A percentile compares a stretch with the other conserved stretches of the same genome.
Conservation (phyloP, 2,113 vertebrate species). For the Ginglymostoma cirratum region DNA sequence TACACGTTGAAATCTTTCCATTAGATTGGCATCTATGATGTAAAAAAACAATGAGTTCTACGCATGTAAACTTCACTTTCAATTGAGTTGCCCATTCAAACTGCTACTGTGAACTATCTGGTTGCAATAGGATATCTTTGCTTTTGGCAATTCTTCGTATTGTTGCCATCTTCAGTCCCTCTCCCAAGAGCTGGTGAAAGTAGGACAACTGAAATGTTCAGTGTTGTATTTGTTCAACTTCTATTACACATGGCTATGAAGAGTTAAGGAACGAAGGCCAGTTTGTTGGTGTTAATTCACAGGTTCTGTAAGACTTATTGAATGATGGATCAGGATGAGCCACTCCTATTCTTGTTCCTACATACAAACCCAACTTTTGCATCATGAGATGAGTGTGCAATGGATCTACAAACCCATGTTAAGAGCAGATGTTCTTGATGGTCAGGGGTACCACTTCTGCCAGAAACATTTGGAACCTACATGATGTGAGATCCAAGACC, state of each 20-base stretch:
- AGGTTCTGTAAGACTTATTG: neutral
- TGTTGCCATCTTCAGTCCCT: neutral
- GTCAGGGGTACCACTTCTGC: neutral
- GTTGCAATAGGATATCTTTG: neutral
- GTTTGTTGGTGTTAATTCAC: neutral
- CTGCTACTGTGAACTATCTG: neutral
- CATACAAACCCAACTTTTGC: neutral
- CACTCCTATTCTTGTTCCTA: neutral
- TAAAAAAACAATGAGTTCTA: neutral
- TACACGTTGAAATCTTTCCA: neutral
- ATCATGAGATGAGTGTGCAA: neutral
- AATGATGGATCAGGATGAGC: neutral
- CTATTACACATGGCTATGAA: neutral
- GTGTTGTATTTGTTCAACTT: neutral
- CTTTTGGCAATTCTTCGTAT: neutral
- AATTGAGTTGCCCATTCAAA: neutral
- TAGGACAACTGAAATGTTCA: neutral
- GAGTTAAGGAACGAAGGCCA: neutral
- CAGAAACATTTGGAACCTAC: neutral
- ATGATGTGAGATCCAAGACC: neutral
- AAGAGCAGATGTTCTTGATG: neutral
- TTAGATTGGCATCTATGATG: neutral
- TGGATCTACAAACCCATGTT: neutral
- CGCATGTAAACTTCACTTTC: neutral
- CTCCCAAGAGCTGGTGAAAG: neutral